Conservation (phyloP, 2,888 invertebrate genomes). For the Deilephila elpenor region DNA sequence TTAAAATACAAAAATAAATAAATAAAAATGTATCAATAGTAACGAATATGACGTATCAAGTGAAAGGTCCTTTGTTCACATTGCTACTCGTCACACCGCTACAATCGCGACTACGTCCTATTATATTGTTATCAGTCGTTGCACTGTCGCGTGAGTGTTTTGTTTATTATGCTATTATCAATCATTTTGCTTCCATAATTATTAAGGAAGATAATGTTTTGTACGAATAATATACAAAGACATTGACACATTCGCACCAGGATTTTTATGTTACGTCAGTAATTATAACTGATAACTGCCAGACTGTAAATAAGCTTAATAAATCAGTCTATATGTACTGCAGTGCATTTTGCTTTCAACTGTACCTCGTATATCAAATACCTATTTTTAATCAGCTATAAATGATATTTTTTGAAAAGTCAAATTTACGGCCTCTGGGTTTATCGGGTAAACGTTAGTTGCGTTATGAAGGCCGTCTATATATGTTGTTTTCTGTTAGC, state of each 20-base stretch:
- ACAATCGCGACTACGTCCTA: slow-evolving; percentile 31
- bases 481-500: background rate
- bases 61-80: background rate
- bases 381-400: no score
- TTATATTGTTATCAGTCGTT: slow-evolving; percentile 44
- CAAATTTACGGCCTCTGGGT: no score
- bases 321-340: no score
- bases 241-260: background rate
- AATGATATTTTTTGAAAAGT: no score
- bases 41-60: background rate
- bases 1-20: no score
- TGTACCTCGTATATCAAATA: no score
- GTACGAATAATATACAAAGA: background rate
- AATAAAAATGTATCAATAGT: no score
- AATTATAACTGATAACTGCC: background rate
- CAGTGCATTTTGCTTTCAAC: no score
- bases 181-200: slow-evolving; percentile 34
- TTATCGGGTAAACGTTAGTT: background rate
- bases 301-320: background rate
- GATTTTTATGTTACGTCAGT: background rate
- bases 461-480: background rate
- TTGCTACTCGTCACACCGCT: background rate
- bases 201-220: background rate
- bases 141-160: slow-evolving; percentile 39
- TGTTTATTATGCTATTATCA: slow-evolving; percentile 36